phyloP scores from a whole-genome alignment of 2,797 vertebrate species.

The Molossus alvarezi region DNA sequence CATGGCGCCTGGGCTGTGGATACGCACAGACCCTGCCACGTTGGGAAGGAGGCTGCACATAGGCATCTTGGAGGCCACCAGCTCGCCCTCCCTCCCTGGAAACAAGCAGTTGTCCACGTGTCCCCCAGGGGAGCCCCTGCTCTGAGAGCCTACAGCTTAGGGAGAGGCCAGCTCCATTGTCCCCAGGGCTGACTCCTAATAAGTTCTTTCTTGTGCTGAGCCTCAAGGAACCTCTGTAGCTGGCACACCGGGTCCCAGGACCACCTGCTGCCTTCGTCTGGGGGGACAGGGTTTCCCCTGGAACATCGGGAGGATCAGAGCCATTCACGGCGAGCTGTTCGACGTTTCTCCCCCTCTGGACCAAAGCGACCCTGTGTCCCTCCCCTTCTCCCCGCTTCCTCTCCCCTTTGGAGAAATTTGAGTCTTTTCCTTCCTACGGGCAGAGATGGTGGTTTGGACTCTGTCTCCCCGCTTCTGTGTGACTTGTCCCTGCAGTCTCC shows the following conservation, averaged over 20 bases:
- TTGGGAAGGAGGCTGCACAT: not conserved
- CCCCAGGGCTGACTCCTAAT: not conserved
- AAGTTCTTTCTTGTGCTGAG: not conserved
- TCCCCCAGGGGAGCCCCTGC: not conserved
- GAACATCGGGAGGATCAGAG: not conserved
- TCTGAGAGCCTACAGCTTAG: not conserved
- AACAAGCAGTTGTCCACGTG: not conserved
- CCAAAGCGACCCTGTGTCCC: not conserved
- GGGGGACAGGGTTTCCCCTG: not conserved
- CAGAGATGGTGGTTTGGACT: not conserved
- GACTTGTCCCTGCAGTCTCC: not conserved
- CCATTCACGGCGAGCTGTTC: not conserved
- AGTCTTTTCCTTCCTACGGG: not conserved
- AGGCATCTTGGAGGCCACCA: not conserved
- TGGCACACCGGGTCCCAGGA: not conserved
- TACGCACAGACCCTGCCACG: not conserved
- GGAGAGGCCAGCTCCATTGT: not conserved
- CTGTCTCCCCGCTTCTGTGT: not conserved
- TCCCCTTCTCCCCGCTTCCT: not conserved
- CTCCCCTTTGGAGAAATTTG: not conserved
- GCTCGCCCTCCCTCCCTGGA: not conserved
- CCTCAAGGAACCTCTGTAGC: not conserved
- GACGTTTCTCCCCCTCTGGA: not conserved
- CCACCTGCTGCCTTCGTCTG: not conserved
- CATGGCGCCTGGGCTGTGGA: not conserved